Evolutionary conservation across 2,888 invertebrate genomes (phyloP).

Genomic region (Drosophila heteroneura): DNA sequence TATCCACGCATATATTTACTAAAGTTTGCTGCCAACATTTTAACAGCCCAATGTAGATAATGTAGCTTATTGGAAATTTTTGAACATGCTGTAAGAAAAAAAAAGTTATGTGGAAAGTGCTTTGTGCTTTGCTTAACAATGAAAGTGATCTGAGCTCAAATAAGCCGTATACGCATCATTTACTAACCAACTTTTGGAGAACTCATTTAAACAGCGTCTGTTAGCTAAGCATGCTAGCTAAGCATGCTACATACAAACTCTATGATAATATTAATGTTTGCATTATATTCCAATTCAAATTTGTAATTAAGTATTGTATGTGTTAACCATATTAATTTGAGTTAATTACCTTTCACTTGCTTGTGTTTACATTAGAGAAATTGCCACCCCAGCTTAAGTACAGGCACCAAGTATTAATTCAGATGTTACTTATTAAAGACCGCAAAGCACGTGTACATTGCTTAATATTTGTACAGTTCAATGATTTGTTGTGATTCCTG

Average conservation of each 20-base stretch:
- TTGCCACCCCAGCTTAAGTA: not conserved
- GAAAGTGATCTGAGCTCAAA: not conserved
- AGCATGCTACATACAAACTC: not conserved
- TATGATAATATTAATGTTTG: not conserved
- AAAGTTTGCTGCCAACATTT: constrained; percentile 2
- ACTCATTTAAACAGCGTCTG: not conserved
- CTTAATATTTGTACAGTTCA: not conserved
- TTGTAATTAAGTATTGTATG: constrained; percentile 15
- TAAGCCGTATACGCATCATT: not conserved
- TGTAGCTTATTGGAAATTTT: not conserved
- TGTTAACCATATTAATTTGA: constrained; percentile 25
- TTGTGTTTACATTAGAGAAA: constrained; percentile 30
- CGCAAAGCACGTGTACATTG: not conserved
- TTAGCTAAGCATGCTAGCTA: not conserved
- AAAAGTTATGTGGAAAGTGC: not conserved
- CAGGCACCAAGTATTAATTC: not conserved
- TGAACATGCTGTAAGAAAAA: not conserved
- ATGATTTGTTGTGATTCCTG: not conserved
- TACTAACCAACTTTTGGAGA: fast-evolving
- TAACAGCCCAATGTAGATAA: not conserved
- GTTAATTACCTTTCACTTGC: constrained; percentile 35
- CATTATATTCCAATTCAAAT: constrained; percentile 2
- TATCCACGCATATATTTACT: constrained; percentile 11
- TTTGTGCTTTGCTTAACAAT: not conserved
- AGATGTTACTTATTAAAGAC: not conserved